Evolutionary conservation across 2,113 vertebrate genomes (phyloP), one percentile per base, ranked within the genome.

Genomic region (Platichthys stellatus): DNA sequence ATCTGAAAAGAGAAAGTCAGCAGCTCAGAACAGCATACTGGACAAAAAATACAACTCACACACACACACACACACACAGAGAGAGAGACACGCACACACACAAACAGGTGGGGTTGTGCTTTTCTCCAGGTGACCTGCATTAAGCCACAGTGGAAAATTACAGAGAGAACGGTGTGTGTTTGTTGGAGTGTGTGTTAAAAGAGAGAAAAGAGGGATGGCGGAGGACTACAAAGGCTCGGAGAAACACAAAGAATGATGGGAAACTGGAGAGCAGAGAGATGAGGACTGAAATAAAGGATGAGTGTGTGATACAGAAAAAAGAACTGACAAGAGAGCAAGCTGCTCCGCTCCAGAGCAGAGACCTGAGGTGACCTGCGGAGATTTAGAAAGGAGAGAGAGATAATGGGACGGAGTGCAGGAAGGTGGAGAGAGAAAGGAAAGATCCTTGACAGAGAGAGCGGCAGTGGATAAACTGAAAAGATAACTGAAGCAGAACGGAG

Each of bases 1-100:
- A 90, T 68, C 65, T 69, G 72, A 86, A 90, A 90, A 82, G 80
- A 90, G 84, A 93, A 91, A 90, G 90, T 91, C 90, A 90, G 91
- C 92, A 90, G 81, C 85, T 82, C 72, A 31, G 81, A 78, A 90
- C 86, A 82, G 86, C 84, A 76, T 74, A 78, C 70, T 63, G 74
- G 78, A 91, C 82, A 84, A 70, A 90, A 89, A 85, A 67, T 56
- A 47, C 68, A 77, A 77, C 66, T 53, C 59, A 35, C 58, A 64
- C 75, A 43, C 59, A 53, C 74, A 69, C 59, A 68, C 58, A n/a
- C n/a, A n/a, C n/a, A n/a, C n/a, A n/a, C n/a, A n/a, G n/a, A 68
- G n/a, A 45, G 23, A 47, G 47, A 61, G 3, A 65, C 63, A 74
- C 78, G 66, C 10, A 67, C 1, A 81, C 68, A 79, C 86, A 83